phyloP scores from a whole-genome alignment of 23 tunicate genomes.

The Styela plicata region DNA sequence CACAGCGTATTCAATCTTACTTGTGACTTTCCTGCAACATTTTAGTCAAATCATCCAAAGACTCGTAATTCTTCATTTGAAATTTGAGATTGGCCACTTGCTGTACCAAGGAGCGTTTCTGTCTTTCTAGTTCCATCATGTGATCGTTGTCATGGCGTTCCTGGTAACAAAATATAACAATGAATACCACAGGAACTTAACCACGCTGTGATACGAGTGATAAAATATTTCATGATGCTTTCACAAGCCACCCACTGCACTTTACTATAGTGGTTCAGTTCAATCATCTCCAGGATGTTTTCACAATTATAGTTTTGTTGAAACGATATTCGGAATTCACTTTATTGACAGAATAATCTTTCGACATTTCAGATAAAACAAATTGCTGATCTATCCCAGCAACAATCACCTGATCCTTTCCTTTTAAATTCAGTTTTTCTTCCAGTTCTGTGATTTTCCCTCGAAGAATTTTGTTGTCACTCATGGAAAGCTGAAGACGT shows the following conservation, averaged over 20 bases:
- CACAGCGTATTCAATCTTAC: no score
- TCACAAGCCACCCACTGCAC: no score
- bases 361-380: no score
- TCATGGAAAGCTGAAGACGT: slow-evolving; percentile 55
- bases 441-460: slow-evolving; percentile 65
- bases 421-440: not conserved
- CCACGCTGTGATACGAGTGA: no score
- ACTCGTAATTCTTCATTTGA: slow-evolving; percentile 55
- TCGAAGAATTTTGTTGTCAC: slow-evolving; percentile 91
- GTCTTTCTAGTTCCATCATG: slow-evolving; percentile 35
- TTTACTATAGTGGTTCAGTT: no score
- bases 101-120: slow-evolving; percentile 57
- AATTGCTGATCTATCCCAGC: no score
- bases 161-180: slow-evolving; percentile 8
- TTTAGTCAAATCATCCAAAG: slow-evolving; percentile 49
- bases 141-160: not conserved
- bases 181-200: no score
- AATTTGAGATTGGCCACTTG: slow-evolving; percentile 65
- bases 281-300: no score
- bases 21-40: slow-evolving; percentile 96
- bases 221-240: no score
- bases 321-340: no score
- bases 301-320: no score
- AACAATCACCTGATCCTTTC: not conserved
- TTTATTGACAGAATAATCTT: no score